Percentiles rank a stretch among this genome's conserved stretches.
These are phyloP conservation scores for Rousettus leschenaultii DNA, from an alignment of 2,113 vertebrate genomes.

Conservation along the genomic window DNA sequence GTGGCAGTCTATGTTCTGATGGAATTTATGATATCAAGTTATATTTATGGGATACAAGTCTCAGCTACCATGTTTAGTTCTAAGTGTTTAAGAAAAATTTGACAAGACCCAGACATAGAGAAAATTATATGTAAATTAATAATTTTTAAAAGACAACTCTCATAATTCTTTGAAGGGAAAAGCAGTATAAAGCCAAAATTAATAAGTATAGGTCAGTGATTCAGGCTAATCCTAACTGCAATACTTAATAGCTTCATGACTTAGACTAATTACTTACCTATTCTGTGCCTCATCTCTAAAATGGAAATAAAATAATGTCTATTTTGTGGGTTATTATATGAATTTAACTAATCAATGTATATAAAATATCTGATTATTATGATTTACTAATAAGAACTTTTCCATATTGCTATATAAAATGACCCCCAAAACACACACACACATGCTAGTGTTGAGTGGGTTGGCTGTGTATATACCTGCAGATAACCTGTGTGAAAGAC, in stretches of 20 bases:
- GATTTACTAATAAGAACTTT: neutral
- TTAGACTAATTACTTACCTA: neutral
- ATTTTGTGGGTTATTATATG: neutral
- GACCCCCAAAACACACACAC: accelerated
- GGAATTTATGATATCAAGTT: neutral
- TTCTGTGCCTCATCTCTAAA: neutral
- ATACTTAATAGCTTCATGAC: neutral
- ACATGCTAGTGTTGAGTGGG: neutral
- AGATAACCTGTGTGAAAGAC: neutral
- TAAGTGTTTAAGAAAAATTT: neutral
- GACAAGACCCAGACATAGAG: neutral
- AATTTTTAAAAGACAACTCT: neutral
- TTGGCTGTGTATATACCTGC: neutral
- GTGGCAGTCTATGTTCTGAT: neutral
- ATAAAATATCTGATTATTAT: neutral
- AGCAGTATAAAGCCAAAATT: neutral
- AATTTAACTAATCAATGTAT: neutral
- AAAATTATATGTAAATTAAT: neutral
- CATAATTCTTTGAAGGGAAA: neutral
- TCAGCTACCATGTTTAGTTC: neutral
- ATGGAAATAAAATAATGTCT: neutral
- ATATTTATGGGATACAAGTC: neutral
- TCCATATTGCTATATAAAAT: neutral
- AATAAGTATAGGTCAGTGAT: neutral
- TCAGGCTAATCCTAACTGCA: neutral